Evolutionary conservation across 2,888 invertebrate species (phyloP), one percentile per base, ranked within the genome.

Genomic region (Xestia rhomboidea): DNA sequence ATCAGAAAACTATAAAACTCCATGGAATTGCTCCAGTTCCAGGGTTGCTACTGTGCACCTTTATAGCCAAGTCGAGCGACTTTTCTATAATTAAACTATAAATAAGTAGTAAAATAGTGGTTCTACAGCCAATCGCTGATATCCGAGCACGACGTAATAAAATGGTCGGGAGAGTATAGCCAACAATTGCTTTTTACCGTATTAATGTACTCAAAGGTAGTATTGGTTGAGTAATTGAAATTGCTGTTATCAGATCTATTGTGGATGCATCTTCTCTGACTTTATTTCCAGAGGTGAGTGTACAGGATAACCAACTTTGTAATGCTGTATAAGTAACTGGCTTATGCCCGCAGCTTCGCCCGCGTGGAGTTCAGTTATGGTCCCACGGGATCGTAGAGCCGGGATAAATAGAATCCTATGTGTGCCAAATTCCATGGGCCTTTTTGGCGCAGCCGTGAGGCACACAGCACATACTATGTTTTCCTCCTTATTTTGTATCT

Each of bases 31-130:
- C 79, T 60, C 44, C 49, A 67, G 70, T 80, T 82, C 69, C 68
- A 81, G 77, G 77, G 72, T 77, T 34, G 76, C 79, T 83, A 67
- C 79, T 57, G 74, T 79, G 51, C 68, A 63, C 72, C 49, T 86
- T 83, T 79, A 87, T 76, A 75, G 70, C 60, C 70, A 46, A 46
- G 44, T 76, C 70, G 74, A 72, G 73, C 80, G 73, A 89, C 85
- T 90, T 88, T 89, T 87, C 87, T 77, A 72, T 90, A 89, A 90
- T 89, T 89, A 90, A 89, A 89, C 89, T 77, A 91, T 90, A 91
- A 89, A 89, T 87, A 89, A 85, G 86, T 81, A 81, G 83, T 90
- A 88, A 91, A 88, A 87, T 87, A 80, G 78, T 76, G 49, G 77
- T 85, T 68, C 68, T 73, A 73, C 68, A 57, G 79, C 67, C 70